Evolutionary conservation across 2,888 invertebrate genomes (phyloP).

Genomic region (Microdon myrmicae): DNA sequence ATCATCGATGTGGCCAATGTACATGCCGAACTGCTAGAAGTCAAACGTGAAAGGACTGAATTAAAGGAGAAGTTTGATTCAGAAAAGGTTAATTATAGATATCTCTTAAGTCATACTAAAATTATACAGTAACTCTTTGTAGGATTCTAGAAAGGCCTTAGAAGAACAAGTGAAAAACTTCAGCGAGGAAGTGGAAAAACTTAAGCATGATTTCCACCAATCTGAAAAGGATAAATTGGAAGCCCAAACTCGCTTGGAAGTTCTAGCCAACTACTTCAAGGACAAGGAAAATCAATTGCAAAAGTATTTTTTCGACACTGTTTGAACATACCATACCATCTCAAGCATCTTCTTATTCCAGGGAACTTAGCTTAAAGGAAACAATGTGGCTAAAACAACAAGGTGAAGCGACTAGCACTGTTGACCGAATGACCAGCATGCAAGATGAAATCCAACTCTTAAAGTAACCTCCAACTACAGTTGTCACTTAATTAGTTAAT

Average conservation of each 20-base stretch:
- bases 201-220: conserved; percentile 72
- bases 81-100: conserved; percentile 59
- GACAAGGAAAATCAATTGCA: conserved; percentile 88
- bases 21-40: conserved; percentile 71
- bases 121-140: conserved; percentile 3
- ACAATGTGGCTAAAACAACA: conserved; percentile 82
- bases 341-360: conserved; percentile 64
- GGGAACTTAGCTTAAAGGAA: conserved; percentile 81
- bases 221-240: conserved; percentile 79
- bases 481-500: not conserved
- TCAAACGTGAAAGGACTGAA: conserved; percentile 69
- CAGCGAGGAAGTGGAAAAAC: conserved; percentile 69
- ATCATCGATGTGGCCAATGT: conserved; percentile 71
- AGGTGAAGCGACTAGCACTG: conserved; percentile 82
- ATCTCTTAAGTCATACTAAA: not conserved
- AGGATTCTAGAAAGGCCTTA: conserved; percentile 67
- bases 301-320: conserved; percentile 75
- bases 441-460: conserved; percentile 83
- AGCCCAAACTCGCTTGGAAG: conserved; percentile 84
- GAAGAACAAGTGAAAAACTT: conserved; percentile 66
- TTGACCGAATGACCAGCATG: conserved; percentile 80
- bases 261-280: conserved; percentile 88
- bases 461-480: conserved; percentile 70
- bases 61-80: conserved; percentile 67
- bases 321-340: not conserved